Conservation (phyloP, 2,888 invertebrate species). For the Latrodectus hesperus region DNA sequence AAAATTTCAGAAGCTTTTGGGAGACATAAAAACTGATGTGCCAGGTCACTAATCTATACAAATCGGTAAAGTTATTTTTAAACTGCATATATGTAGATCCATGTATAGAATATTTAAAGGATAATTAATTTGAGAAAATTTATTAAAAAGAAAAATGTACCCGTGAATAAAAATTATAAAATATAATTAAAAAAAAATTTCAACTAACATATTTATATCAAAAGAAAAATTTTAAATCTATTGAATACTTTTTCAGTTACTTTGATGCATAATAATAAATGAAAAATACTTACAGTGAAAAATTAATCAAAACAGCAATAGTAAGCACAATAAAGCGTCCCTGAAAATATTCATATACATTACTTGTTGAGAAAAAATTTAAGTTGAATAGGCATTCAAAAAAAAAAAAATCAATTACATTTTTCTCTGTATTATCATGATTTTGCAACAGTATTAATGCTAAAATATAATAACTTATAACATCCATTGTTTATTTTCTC, state of each 20-base stretch:
- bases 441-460: no score
- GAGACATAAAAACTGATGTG: no score
- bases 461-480: no score
- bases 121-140: not conserved
- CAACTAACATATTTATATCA: not conserved
- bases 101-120: not conserved
- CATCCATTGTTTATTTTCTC: no score
- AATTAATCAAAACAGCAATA: conserved; percentile 45
- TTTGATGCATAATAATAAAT: not conserved
- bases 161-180: not conserved
- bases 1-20: no score
- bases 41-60: no score
- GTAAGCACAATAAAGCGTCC: conserved; percentile 75
- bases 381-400: no score
- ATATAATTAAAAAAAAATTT: not conserved
- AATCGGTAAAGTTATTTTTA: no score
- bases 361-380: no score
- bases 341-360: conserved; percentile 69
- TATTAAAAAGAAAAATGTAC: conserved; percentile 58
- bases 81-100: no score
- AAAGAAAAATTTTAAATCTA: not conserved
- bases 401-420: no score
- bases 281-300: conserved; percentile 33
- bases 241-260: not conserved
- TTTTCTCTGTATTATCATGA: no score